Conservation (phyloP, 2,888 invertebrate species). For the Yponomeuta plumbellus region DNA sequence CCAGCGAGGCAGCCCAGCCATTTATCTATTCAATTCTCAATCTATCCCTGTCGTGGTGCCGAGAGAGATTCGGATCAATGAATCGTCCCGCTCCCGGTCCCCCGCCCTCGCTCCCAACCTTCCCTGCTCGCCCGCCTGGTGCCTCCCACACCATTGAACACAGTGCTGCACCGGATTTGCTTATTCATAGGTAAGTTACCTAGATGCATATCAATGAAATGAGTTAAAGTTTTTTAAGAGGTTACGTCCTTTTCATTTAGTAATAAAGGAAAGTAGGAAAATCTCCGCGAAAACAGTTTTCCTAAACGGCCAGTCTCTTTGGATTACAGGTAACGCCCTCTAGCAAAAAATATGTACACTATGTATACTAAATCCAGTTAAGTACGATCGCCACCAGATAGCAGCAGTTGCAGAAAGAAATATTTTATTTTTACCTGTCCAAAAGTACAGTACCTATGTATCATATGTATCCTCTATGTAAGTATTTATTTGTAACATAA, state of each 20-base stretch:
- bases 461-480: background rate
- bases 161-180: background rate
- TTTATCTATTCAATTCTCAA: background rate
- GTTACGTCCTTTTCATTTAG: background rate
- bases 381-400: background rate
- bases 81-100: conserved; percentile 56
- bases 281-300: too few species aligned
- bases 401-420: background rate
- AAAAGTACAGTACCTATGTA: too few species aligned
- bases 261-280: too few species aligned
- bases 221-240: too few species aligned
- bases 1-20: background rate
- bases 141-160: background rate
- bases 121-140: conserved; percentile 1
- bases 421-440: background rate
- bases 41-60: conserved; percentile 57
- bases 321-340: background rate
- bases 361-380: background rate
- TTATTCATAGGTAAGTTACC: too few species aligned
- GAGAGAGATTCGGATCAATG: conserved; percentile 73
- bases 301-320: too few species aligned
- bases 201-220: too few species aligned
- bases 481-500: background rate
- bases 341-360: background rate
- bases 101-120: conserved; percentile 29